Conservation (phyloP, 1,140 invertebrate genomes). For the Drosophila leontia region DNA sequence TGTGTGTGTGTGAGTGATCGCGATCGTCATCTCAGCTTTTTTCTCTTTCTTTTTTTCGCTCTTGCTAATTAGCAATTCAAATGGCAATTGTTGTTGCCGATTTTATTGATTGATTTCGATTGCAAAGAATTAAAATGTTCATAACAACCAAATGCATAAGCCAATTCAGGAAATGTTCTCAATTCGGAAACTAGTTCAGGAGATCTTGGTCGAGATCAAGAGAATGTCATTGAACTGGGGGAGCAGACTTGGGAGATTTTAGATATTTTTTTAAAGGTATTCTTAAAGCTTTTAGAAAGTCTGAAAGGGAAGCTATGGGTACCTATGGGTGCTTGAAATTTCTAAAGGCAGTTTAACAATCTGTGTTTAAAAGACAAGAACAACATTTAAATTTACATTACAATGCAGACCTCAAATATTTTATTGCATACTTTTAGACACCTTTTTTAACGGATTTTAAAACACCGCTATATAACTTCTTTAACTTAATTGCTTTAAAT, state of each 20-base stretch:
- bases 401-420: too few species aligned
- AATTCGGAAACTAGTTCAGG: not conserved
- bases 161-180: conserved; percentile 14
- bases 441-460: not conserved
- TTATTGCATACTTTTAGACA: not conserved
- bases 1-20: conserved; percentile 44
- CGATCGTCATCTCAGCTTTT: conserved; percentile 26
- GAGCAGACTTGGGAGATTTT: too few species aligned
- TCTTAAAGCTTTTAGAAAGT: not conserved
- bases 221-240: conserved; percentile 13
- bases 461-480: too few species aligned
- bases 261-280: not conserved
- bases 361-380: not conserved
- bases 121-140: conserved; percentile 10
- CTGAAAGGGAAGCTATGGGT: too few species aligned
- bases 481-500: too few species aligned
- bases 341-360: not conserved
- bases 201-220: not conserved
- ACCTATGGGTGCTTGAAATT: too few species aligned
- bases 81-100: conserved; percentile 33
- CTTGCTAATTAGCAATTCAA: conserved; percentile 37
- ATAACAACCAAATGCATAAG: conserved; percentile 14
- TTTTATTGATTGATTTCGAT: conserved; percentile 44
- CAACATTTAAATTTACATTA: not conserved
- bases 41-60: conserved; percentile 1